These are phyloP conservation scores for Capricornis sumatraensis DNA, from an alignment of 2,113 vertebrate species.

Conservation along the genomic window DNA sequence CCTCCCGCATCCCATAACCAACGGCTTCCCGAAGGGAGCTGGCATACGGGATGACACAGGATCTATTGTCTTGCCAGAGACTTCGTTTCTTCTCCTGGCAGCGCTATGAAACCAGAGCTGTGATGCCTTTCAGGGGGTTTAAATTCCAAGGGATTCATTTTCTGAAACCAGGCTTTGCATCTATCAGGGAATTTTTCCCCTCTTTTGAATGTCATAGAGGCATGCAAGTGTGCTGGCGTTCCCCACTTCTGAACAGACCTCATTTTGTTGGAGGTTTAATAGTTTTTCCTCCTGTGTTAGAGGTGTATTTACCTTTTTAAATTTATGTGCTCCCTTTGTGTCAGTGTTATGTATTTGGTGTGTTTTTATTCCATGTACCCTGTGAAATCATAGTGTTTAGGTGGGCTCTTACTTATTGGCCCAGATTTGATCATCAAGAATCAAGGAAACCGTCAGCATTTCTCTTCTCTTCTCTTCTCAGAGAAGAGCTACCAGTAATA, in stretches of 20 bases:
- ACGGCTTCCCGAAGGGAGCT: background rate
- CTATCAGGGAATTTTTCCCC: background rate
- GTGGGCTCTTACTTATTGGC: constrained; percentile 41
- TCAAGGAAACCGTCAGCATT: constrained; percentile 11
- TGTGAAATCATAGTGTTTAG: constrained; percentile 41
- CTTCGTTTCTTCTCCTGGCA: constrained; percentile 48
- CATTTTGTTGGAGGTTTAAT: constrained; percentile 59
- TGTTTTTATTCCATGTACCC: constrained; percentile 15
- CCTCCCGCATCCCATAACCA: background rate
- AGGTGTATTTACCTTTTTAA: constrained; percentile 52
- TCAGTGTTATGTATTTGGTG: constrained; percentile 31
- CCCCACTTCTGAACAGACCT: constrained; percentile 26
- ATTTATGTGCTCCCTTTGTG: constrained; percentile 49
- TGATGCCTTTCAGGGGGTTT: constrained; percentile 39
- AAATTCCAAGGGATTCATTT: constrained; percentile 42
- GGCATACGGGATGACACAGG: constrained; percentile 25
- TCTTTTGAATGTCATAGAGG: background rate
- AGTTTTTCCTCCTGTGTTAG: constrained; percentile 52
- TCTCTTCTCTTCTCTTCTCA: constrained; percentile 28
- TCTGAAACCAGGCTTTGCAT: constrained; percentile 43
- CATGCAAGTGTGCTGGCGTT: background rate
- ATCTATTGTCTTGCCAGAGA: constrained; percentile 34
- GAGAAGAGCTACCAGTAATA: constrained; percentile 17
- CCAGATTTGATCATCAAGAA: constrained; percentile 19
- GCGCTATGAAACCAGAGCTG: constrained; percentile 32